Conservation (phyloP, 2,888 invertebrate species). For the Caradrina clavipalpis region DNA sequence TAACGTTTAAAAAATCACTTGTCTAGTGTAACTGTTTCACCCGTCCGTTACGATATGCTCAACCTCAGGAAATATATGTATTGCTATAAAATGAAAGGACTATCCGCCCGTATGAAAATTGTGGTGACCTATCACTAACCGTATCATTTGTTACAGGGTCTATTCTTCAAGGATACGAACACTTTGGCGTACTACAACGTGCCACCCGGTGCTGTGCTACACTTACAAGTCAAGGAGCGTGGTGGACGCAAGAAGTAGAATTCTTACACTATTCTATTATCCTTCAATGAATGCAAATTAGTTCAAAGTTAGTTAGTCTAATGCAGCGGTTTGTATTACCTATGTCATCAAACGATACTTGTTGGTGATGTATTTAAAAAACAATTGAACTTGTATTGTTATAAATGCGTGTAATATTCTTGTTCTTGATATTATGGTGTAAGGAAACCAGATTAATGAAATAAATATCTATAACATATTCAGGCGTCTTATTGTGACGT, state of each 20-base stretch:
- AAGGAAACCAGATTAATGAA: constrained; percentile 15
- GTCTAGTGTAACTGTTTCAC: no score
- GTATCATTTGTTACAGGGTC: constrained; percentile 92
- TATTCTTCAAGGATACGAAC: constrained; percentile 99
- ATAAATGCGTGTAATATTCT: not conserved
- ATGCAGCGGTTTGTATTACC: not conserved
- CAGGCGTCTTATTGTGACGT: not conserved
- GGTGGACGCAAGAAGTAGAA: constrained; percentile 98
- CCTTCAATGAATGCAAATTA: not conserved
- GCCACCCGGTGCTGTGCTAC: constrained; percentile 95
- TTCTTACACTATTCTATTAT: not conserved
- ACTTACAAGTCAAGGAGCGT: constrained; percentile 98
- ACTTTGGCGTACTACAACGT: constrained; percentile 99
- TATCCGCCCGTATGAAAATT: not conserved
- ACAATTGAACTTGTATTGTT: not conserved
- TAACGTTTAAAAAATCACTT: no score
- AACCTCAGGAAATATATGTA: no score
- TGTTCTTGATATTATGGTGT: constrained; percentile 5
- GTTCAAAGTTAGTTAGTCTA: no score
- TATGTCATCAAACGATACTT: not conserved
- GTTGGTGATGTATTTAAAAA: not conserved
- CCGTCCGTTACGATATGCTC: no score
- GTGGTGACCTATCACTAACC: not conserved
- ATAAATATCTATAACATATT: constrained; percentile 34
- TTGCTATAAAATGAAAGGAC: no score